Evolutionary conservation across 2,797 vertebrate genomes (phyloP).

Genomic region (Orestias chungarensis): DNA sequence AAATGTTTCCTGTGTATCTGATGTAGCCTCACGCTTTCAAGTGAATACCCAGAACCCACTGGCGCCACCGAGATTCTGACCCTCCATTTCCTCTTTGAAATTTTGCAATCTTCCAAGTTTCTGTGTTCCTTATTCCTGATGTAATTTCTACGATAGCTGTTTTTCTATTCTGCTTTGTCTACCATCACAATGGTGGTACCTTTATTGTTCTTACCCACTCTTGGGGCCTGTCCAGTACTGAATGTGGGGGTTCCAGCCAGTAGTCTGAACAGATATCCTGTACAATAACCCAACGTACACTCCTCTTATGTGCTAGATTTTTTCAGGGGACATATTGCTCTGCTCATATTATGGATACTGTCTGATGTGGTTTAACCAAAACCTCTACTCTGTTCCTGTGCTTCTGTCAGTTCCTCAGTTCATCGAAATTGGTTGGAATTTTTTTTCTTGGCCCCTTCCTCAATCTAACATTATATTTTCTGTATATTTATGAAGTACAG

Average conservation of each 20-base stretch:
- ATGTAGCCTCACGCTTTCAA: too few relatives aligned
- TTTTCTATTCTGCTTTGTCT: neutral
- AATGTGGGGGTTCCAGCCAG: too few relatives aligned
- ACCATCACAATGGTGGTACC: neutral
- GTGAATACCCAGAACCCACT: too few relatives aligned
- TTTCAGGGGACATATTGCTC: neutral
- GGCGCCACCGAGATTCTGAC: neutral
- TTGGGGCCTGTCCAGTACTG: neutral
- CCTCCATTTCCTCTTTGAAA: neutral
- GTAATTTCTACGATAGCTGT: neutral
- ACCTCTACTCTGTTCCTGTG: neutral
- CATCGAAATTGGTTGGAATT: neutral
- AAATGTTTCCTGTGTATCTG: neutral
- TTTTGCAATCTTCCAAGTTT: neutral
- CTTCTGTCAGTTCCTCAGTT: neutral
- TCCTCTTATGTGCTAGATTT: neutral
- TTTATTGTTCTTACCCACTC: neutral
- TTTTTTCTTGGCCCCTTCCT: neutral
- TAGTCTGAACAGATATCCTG: neutral
- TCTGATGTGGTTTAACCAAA: neutral
- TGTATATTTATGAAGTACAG: neutral
- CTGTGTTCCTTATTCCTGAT: neutral
- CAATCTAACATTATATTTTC: neutral
- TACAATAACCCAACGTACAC: neutral
- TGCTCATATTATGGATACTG: neutral